Evolutionary conservation across 2,888 invertebrate genomes (phyloP).

Genomic region (Melikaiella ostensackeni): DNA sequence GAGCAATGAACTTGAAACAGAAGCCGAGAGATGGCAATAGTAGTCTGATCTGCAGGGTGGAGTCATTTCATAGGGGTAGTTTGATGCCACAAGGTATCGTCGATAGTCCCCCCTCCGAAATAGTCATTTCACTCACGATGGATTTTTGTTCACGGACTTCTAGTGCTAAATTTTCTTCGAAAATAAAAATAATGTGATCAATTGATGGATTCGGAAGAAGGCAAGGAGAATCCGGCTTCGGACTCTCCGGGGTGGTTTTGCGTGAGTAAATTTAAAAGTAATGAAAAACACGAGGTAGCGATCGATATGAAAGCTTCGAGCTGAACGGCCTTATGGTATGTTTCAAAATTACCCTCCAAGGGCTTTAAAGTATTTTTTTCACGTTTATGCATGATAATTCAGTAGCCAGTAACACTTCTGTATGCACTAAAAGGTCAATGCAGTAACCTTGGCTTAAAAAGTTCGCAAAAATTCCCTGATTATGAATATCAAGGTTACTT

Average conservation of each 20-base stretch:
- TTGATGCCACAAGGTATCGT: background rate
- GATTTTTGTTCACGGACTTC: background rate
- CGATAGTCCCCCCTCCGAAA: background rate
- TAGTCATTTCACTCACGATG: background rate
- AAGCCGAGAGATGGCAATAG: slow-evolving; percentile 19
- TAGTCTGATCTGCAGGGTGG: background rate
- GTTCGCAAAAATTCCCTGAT: too few species aligned
- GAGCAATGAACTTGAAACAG: background rate
- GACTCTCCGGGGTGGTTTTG: slow-evolving; percentile 22
- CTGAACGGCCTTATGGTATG: slow-evolving; percentile 13
- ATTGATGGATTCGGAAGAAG: slow-evolving; percentile 15
- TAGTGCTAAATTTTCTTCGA: background rate
- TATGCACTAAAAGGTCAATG: too few species aligned
- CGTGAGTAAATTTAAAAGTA: slow-evolving; percentile 26
- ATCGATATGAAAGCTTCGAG: slow-evolving; percentile 32
- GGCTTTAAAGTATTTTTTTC: too few species aligned
- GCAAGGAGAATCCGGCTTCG: slow-evolving; percentile 29
- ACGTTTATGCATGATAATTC: too few species aligned
- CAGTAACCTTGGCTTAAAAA: too few species aligned
- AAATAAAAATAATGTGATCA: background rate
- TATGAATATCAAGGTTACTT: too few species aligned
- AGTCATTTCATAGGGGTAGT: slow-evolving; percentile 30
- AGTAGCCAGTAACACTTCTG: too few species aligned
- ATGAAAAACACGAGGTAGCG: slow-evolving; percentile 34
- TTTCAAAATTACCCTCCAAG: slow-evolving; percentile 7